phyloP scores from a whole-genome alignment of 2,113 vertebrate genomes.

The Brienomyrus brachyistius region DNA sequence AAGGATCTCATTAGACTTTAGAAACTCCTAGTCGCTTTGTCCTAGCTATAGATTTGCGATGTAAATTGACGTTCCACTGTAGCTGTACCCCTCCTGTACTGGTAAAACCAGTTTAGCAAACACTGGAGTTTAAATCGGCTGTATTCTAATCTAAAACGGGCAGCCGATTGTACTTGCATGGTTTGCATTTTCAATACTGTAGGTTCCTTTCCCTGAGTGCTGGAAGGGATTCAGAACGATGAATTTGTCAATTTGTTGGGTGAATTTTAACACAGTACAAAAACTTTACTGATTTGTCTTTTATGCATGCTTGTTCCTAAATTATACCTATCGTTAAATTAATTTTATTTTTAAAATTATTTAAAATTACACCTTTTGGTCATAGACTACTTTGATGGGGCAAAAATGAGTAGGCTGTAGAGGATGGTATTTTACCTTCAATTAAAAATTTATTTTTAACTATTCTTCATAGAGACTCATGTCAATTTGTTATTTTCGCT shows the following conservation, averaged over 20 bases:
- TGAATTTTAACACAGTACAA: background rate
- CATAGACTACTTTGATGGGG: background rate
- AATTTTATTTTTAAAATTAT: background rate
- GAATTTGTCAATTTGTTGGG: too few relatives aligned
- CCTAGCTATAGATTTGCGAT: background rate
- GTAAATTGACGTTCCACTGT: background rate
- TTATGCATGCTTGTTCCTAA: background rate
- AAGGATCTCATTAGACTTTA: background rate
- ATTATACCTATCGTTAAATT: background rate
- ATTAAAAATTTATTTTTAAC: background rate
- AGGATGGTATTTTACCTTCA: background rate
- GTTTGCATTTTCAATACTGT: too few relatives aligned
- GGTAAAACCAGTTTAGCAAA: background rate
- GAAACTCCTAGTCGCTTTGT: background rate
- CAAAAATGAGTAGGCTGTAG: background rate
- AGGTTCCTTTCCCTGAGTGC: too few relatives aligned
- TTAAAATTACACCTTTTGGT: background rate
- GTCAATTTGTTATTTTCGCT: background rate
- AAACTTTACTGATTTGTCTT: background rate
- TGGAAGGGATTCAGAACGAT: too few relatives aligned
- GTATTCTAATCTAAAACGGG: background rate
- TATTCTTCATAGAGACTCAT: background rate
- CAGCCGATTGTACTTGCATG: too few relatives aligned
- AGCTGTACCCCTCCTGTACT: background rate
- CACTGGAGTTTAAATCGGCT: background rate